These are phyloP conservation scores for Drosophila nigromelanica DNA, from an alignment of 1,140 invertebrate species.

Conservation along the genomic window DNA sequence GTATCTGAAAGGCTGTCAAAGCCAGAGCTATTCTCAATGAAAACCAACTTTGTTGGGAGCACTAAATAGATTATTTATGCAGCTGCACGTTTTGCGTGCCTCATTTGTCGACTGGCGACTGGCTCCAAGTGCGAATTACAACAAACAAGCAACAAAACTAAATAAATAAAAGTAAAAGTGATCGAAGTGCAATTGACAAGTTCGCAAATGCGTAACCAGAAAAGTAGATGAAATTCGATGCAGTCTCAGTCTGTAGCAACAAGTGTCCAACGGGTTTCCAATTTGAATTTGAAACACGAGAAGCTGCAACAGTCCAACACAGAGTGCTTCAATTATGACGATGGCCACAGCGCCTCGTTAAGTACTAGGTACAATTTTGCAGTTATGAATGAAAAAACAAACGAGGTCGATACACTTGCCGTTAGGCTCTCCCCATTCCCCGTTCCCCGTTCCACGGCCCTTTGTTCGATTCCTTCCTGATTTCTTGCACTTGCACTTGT, in stretches of 20 bases:
- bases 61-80: constrained; percentile 62
- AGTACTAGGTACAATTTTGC: constrained; percentile 19
- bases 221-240: constrained; percentile 69
- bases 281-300: constrained; percentile 54
- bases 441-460: not conserved
- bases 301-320: constrained; percentile 13
- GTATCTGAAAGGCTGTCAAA: constrained; percentile 1
- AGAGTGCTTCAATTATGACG: constrained; percentile 20
- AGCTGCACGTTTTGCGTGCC: constrained; percentile 68
- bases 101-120: constrained; percentile 55
- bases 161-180: constrained; percentile 16
- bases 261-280: constrained; percentile 53
- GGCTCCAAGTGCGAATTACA: constrained; percentile 30
- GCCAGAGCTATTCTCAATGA: constrained; percentile 24
- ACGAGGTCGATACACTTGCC: constrained; percentile 73
- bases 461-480: constrained; percentile 55
- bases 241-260: constrained; percentile 45
- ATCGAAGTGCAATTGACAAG: constrained; percentile 76
- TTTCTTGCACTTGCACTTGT: constrained; percentile 37
- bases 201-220: constrained; percentile 77
- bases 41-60: constrained; percentile 3
- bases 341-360: constrained; percentile 23
- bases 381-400: constrained; percentile 52
- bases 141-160: constrained; percentile 3
- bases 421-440: constrained; percentile 1